phyloP scores from a whole-genome alignment of 2,888 invertebrate species.

The Scrobipalpa costella region DNA sequence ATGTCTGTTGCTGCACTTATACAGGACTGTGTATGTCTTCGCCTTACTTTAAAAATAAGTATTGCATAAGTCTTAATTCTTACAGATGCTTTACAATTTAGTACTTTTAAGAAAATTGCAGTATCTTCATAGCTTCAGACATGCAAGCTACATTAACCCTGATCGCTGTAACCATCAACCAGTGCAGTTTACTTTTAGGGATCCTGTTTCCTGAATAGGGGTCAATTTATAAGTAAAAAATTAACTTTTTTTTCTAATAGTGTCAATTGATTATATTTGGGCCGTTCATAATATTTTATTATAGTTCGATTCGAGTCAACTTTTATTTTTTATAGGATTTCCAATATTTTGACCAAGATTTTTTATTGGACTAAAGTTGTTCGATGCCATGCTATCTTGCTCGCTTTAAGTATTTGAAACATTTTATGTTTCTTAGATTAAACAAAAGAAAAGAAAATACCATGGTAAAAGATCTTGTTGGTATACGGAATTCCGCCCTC shows the following conservation, averaged over 20 bases:
- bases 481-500: neutral
- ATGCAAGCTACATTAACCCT: conserved; percentile 37
- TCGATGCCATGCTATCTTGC: too few relatives aligned
- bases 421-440: too few relatives aligned
- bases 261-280: neutral
- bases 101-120: conserved; percentile 8
- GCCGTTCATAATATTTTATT: neutral
- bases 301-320: too few relatives aligned
- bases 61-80: neutral
- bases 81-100: neutral
- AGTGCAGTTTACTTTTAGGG: conserved; percentile 32
- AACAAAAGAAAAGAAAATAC: too few relatives aligned
- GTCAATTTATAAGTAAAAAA: conserved; percentile 3
- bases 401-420: too few relatives aligned
- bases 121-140: conserved; percentile 18
- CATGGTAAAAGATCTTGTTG: too few relatives aligned
- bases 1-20: too few relatives aligned
- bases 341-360: too few relatives aligned
- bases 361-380: too few relatives aligned
- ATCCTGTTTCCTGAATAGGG: conserved; percentile 23
- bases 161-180: conserved; percentile 39
- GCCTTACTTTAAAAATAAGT: too few relatives aligned
- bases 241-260: neutral
- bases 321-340: too few relatives aligned
- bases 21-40: too few relatives aligned